Evolutionary conservation across 2,797 vertebrate genomes (phyloP).

Genomic region (Acanthiza pusilla): DNA sequence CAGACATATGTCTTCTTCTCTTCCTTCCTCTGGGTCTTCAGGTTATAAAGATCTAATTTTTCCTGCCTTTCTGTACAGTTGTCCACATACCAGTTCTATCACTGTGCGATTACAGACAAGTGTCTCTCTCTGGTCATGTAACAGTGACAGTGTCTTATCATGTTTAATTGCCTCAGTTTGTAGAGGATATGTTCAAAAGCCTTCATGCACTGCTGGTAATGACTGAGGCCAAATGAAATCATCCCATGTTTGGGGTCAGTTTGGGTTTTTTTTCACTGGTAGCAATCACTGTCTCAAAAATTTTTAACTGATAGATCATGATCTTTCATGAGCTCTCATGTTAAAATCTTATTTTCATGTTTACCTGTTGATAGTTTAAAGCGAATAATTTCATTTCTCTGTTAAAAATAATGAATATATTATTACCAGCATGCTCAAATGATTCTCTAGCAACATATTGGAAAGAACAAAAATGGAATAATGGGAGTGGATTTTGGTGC

Average conservation of each 20-base stretch:
- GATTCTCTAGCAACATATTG: not conserved
- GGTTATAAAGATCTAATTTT: not conserved
- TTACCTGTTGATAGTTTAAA: not conserved
- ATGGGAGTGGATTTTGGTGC: not conserved
- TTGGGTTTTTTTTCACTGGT: not conserved
- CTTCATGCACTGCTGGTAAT: not conserved
- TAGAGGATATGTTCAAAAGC: not conserved
- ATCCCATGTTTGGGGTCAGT: not conserved
- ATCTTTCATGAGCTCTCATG: not conserved
- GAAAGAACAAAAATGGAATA: not conserved
- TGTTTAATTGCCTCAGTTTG: not conserved
- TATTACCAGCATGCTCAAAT: not conserved
- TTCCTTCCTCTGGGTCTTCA: not conserved
- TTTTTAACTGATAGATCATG: not conserved
- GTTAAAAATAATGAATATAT: not conserved
- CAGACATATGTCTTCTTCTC: not conserved
- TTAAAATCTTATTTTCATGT: not conserved
- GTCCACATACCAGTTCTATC: not conserved
- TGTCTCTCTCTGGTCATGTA: not conserved
- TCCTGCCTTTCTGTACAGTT: not conserved
- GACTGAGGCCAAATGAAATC: not conserved
- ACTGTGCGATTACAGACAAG: not conserved
- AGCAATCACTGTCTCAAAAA: not conserved
- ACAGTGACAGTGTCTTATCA: not conserved
- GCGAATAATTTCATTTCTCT: not conserved